These are phyloP conservation scores for Cephalopterus ornatus DNA, from an alignment of 2,113 vertebrate genomes.

Conservation along the genomic window DNA sequence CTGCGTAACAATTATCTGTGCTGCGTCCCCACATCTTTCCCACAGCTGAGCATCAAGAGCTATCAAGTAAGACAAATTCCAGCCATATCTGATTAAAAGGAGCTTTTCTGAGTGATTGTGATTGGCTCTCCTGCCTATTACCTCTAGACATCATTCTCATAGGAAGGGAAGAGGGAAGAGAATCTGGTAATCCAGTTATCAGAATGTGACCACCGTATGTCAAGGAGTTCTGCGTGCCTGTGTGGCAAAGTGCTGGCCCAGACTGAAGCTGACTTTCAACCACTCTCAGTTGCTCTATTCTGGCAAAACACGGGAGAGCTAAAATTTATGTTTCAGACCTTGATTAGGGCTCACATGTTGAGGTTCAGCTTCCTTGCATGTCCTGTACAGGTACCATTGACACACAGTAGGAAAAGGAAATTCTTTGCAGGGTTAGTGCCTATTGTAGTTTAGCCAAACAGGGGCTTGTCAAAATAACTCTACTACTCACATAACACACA, in stretches of 20 bases:
- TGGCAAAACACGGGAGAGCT: not conserved
- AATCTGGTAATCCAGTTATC: not conserved
- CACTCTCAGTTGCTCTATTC: not conserved
- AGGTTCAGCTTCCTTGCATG: not conserved
- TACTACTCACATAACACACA: not conserved
- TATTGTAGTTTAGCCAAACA: not conserved
- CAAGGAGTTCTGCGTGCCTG: not conserved
- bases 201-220: not conserved
- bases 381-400: not conserved
- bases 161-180: not conserved
- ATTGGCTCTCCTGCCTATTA: not conserved
- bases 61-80: not conserved
- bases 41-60: not conserved
- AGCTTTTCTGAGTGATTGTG: not conserved
- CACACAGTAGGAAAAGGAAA: not conserved
- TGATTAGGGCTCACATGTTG: rapidly evolving
- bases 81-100: not conserved
- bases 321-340: not conserved
- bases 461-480: not conserved
- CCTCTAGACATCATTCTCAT: not conserved
- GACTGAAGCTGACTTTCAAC: not conserved
- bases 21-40: rapidly evolving
- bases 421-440: not conserved
- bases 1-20: rapidly evolving
- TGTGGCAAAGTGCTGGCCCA: not conserved